Conservation (phyloP, 2,113 vertebrate genomes). For the Clarias macrocephalus region DNA sequence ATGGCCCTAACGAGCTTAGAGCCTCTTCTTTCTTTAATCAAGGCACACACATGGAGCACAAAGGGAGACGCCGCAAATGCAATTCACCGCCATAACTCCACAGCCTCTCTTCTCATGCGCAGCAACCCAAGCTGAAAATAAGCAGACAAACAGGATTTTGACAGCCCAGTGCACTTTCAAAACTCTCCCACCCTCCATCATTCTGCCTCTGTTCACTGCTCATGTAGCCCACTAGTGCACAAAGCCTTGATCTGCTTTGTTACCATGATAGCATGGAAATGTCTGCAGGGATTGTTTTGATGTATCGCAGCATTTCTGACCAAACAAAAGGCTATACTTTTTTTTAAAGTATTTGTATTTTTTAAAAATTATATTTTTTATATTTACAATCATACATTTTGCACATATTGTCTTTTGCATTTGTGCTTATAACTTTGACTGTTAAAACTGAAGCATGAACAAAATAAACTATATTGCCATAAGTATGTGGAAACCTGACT, state of each 20-base stretch:
- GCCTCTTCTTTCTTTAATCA: slow-evolving; percentile 80
- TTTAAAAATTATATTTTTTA: not conserved
- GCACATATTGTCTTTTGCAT: not conserved
- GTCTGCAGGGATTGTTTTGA: not conserved
- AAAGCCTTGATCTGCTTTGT: slow-evolving; percentile 22
- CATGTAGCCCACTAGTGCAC: not conserved
- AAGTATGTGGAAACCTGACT: not conserved
- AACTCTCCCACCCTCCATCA: slow-evolving; percentile 60
- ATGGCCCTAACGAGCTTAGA: slow-evolving; percentile 78
- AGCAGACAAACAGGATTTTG: slow-evolving; percentile 58
- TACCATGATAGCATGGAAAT: not conserved
- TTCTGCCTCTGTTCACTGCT: slow-evolving; percentile 14
- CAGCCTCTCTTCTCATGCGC: slow-evolving; percentile 62
- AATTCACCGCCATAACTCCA: slow-evolving; percentile 64
- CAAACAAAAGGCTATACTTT: not conserved
- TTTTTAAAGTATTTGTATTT: not conserved
- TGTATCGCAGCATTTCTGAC: not conserved
- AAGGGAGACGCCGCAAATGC: slow-evolving; percentile 72
- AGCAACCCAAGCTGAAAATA: slow-evolving; percentile 60
- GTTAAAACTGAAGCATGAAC: not conserved
- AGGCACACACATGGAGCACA: slow-evolving; percentile 77
- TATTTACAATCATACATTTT: not conserved
- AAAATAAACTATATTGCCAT: not conserved
- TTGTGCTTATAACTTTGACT: not conserved
- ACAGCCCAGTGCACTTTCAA: slow-evolving; percentile 55